Evolutionary conservation across 2,113 vertebrate species (phyloP).

Genomic region (Onychostoma macrolepis): DNA sequence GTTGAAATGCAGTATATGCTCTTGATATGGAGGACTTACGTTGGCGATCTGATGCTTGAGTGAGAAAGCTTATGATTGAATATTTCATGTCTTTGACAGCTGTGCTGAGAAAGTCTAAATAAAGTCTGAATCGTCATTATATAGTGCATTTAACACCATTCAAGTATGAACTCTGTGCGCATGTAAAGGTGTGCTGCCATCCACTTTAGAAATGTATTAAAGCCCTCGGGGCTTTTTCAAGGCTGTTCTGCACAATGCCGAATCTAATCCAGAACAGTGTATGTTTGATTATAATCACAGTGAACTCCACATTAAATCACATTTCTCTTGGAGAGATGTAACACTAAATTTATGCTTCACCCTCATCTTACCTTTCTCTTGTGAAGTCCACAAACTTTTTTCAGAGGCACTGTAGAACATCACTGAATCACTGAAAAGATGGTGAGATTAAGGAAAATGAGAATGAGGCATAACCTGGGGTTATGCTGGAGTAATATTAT

Average conservation of each 20-base stretch:
- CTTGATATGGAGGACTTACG: conserved; percentile 7
- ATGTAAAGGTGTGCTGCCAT: conserved; percentile 2
- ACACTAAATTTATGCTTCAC: neutral
- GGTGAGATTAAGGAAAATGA: conserved; percentile 32
- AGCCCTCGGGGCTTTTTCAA: neutral
- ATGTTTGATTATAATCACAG: neutral
- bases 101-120: neutral
- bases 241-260: neutral
- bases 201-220: neutral
- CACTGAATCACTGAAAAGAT: neutral
- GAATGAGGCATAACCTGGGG: conserved; percentile 20
- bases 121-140: conserved; percentile 27
- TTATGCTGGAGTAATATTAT: conserved; percentile 40
- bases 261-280: neutral
- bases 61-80: neutral
- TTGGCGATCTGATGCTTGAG: neutral
- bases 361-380: neutral
- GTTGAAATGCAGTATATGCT: neutral
- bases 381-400: neutral
- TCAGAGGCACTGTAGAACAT: conserved; percentile 12
- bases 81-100: conserved; percentile 31
- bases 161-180: conserved; percentile 19
- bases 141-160: conserved; percentile 38
- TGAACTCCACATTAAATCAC: neutral
- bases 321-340: neutral